A percentile compares a stretch with the other conserved stretches of the same genome.
phyloP scores from a whole-genome alignment of 2,888 invertebrate species.

The Podabrus alpinus region DNA sequence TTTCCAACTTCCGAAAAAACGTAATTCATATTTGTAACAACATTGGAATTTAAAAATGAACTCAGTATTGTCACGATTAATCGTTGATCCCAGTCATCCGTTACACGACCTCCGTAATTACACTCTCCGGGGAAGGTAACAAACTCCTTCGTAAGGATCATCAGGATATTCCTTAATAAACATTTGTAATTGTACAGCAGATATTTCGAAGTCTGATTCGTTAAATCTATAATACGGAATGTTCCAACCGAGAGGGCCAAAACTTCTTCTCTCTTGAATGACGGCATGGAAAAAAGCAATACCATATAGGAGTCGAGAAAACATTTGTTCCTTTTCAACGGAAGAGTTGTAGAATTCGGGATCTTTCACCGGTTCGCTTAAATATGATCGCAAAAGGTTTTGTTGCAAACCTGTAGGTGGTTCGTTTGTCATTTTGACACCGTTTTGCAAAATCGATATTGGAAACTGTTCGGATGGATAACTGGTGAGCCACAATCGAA shows the following conservation, averaged over 20 bases:
- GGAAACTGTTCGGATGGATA: constrained; percentile 88
- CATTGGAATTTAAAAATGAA: constrained; percentile 71
- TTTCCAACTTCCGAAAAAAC: constrained; percentile 53
- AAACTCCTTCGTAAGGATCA: constrained; percentile 81
- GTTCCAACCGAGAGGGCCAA: constrained; percentile 85
- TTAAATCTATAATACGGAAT: constrained; percentile 84
- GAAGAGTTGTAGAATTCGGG: constrained; percentile 78
- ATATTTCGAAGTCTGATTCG: constrained; percentile 84
- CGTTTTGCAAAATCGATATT: constrained; percentile 81
- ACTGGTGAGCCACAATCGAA: constrained; percentile 89
- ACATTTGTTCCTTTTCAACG: constrained; percentile 75
- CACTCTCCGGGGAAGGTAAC: constrained; percentile 89
- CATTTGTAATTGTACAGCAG: constrained; percentile 79
- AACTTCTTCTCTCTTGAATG: constrained; percentile 79
- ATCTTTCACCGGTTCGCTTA: constrained; percentile 85
- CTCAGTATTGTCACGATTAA: constrained; percentile 75
- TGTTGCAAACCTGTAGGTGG: constrained; percentile 86
- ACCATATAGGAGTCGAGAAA: constrained; percentile 78
- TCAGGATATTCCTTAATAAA: constrained; percentile 79
- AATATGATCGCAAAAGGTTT: constrained; percentile 82
- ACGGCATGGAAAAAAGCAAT: constrained; percentile 86
- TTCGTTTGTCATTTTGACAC: constrained; percentile 94
- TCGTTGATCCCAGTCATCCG: constrained; percentile 83
- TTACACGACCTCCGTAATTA: constrained; percentile 86
- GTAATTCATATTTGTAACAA: constrained; percentile 69